Percentiles rank a stretch among this genome's conserved stretches.
phyloP scores from a whole-genome alignment of 1,140 invertebrate genomes.

The Orussus abietinus region DNA sequence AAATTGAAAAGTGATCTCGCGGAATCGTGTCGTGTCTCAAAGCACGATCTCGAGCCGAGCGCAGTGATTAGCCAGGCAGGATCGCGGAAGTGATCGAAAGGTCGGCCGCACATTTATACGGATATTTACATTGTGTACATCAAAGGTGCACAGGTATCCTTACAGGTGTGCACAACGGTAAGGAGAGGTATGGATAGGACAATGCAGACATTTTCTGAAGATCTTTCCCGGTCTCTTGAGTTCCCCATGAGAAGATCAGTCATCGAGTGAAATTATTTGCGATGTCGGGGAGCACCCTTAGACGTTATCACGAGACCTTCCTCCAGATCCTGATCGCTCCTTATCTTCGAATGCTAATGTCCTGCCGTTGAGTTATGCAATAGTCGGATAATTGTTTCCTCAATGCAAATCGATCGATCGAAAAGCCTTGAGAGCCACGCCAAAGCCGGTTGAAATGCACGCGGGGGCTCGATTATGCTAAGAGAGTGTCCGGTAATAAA shows the following conservation, averaged over 20 bases:
- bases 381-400: conserved; percentile 37
- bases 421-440: conserved; percentile 31
- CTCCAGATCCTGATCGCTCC: too few species aligned
- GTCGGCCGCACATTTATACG: too few species aligned
- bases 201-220: too few species aligned
- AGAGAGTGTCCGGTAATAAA: conserved; percentile 25
- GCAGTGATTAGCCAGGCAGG: background rate
- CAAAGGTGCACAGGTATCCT: background rate
- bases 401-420: conserved; percentile 38
- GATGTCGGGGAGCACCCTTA: too few species aligned
- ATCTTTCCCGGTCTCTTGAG: too few species aligned
- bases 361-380: conserved; percentile 30
- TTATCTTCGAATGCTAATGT: conserved; percentile 31
- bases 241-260: too few species aligned
- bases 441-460: conserved; percentile 24
- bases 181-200: too few species aligned
- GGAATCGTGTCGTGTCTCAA: too few species aligned
- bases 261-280: too few species aligned
- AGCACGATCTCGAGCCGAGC: too few species aligned
- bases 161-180: too few species aligned
- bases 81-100: conserved; percentile 6
- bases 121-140: background rate
- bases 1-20: background rate
- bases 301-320: too few species aligned
- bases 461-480: conserved; percentile 39